Evolutionary conservation across 2,113 vertebrate genomes (phyloP).

Genomic region (Hepsetus odoe): DNA sequence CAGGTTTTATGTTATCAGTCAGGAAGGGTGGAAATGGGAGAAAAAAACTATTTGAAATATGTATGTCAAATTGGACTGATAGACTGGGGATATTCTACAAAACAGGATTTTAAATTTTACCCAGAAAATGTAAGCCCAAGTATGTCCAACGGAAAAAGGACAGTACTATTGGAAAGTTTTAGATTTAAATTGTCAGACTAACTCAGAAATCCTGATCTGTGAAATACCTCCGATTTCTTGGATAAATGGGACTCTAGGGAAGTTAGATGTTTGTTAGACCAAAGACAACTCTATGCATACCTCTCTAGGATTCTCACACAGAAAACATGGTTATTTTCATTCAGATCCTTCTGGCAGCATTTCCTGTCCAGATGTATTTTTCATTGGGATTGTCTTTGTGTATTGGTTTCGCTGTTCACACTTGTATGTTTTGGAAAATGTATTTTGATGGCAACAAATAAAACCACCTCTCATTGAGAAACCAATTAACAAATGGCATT

Average conservation of each 20-base stretch:
- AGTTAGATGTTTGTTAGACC: constrained; percentile 31
- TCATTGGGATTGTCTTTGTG: background rate
- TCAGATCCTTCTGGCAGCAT: background rate
- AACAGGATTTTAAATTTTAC: too few species aligned
- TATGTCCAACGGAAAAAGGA: too few species aligned
- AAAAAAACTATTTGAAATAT: background rate
- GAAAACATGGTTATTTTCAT: background rate
- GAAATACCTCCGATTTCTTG: too few species aligned
- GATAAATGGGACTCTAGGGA: background rate
- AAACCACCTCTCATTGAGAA: background rate
- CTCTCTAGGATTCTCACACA: background rate
- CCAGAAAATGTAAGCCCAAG: too few species aligned
- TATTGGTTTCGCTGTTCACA: background rate
- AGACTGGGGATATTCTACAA: too few species aligned
- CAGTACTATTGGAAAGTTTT: too few species aligned
- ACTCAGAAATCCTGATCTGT: too few species aligned
- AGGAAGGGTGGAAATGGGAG: background rate
- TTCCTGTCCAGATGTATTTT: constrained; percentile 19
- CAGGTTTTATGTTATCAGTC: too few species aligned
- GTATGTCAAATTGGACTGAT: background rate
- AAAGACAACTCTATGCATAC: constrained; percentile 56
- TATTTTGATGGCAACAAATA: background rate
- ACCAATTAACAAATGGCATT: background rate
- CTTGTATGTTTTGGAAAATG: background rate
- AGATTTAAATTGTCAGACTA: too few species aligned